Conservation (phyloP, 2,797 vertebrate species). For the Acipenser transmontanus region DNA sequence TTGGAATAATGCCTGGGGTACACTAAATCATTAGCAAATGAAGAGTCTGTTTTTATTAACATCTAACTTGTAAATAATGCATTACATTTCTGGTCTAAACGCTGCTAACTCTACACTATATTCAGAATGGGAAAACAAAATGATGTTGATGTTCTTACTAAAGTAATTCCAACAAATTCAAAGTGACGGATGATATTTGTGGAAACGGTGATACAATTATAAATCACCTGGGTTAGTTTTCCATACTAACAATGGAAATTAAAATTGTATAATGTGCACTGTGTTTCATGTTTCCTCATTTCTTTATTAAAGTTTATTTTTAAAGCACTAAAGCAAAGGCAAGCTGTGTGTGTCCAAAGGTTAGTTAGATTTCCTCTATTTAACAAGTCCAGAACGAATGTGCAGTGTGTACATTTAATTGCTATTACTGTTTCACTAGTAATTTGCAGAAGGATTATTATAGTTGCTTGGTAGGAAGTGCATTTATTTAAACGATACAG, state of each 20-base stretch:
- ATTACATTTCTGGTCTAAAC: slow-evolving; percentile 83
- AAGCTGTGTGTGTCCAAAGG: slow-evolving; percentile 27
- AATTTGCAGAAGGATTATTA: slow-evolving; percentile 59
- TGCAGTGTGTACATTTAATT: slow-evolving; percentile 54
- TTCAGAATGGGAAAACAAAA: slow-evolving; percentile 63
- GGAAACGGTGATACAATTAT: slow-evolving; percentile 72
- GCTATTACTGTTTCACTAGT: slow-evolving; percentile 52
- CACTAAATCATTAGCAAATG: slow-evolving; percentile 95
- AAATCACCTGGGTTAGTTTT: slow-evolving; percentile 74
- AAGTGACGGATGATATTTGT: slow-evolving; percentile 74
- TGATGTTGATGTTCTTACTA: slow-evolving; percentile 52
- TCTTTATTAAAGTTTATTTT: slow-evolving; percentile 49
- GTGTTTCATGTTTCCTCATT: slow-evolving; percentile 34
- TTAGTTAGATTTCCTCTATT: slow-evolving; percentile 28
- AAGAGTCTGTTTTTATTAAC: slow-evolving; percentile 96
- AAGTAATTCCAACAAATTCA: slow-evolving; percentile 64
- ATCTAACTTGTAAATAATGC: slow-evolving; percentile 95
- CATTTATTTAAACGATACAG: too few relatives aligned
- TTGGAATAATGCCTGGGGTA: slow-evolving; percentile 83
- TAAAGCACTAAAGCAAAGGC: slow-evolving; percentile 44
- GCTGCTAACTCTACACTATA: slow-evolving; percentile 68
- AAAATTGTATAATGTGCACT: slow-evolving; percentile 60
- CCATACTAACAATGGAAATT: slow-evolving; percentile 70
- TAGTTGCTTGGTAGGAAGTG: slow-evolving; percentile 2
- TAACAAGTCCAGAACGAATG: slow-evolving; percentile 48